Base-by-base conservation (phyloP, 2,797 vertebrate genomes). In the Pitangus sulphuratus region DNA sequence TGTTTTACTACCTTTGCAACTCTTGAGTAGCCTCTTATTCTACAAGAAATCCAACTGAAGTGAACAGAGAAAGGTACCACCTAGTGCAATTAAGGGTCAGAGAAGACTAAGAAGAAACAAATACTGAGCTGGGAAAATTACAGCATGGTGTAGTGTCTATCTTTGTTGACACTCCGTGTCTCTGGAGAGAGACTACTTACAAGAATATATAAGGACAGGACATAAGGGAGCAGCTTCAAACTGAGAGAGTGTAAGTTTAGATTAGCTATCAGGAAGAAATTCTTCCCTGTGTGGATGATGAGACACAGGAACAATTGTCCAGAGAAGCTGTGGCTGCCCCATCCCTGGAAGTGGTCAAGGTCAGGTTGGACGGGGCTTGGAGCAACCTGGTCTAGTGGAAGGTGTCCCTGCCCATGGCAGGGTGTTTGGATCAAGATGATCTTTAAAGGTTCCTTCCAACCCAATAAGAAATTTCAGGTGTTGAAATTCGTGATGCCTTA, bases 241-340 rank as follows among this genome's bases (percentile, higher is more conserved):
- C 4, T 9, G 11, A 20, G 28, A 37, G n/a, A 16, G n/a, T 7
- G n/a, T 9, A 65, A 24, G n/a, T 12, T 0, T 39, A 8, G n/a
- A 8, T 30, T 12, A 48, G 22, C 11, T 2, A 1, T 5, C 15
- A 11, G 11, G 10, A 1, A 6, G 13, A 26, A 51, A 33, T 51
- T 37, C 1, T 10, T 18, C 15, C 21, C n/a, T n/a, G 22, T 0
- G 0, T n/a, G 44, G 37, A 5, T 19, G 57, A 9, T 4, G 0
- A 24, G 66, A 10, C 6, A 35, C 50, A 50, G 37, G 66, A 26
- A 57, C 37, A 66, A 15, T 12, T 39, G 15, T 24, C 47, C 28
- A 60, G 54, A 53, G 8, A 3, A 60, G 62, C 70, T 61, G 30
- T 4, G 24, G 60, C 24, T 72, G 76, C 11, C 40, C 65, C 37